Evolutionary conservation across 1,140 invertebrate species (phyloP).

Genomic region (Manduca sexta): DNA sequence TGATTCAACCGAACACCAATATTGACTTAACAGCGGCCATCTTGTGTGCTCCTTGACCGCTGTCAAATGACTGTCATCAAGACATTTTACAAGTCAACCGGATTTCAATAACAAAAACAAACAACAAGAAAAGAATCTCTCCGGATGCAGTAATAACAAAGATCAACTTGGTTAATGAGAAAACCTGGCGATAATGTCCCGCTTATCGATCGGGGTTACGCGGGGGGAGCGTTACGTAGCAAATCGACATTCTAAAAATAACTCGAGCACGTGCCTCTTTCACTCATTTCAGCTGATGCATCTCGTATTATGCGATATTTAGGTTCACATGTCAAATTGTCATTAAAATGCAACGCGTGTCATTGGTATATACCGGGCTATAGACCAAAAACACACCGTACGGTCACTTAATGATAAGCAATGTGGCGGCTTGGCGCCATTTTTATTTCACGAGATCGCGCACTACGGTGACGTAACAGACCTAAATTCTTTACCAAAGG

Average conservation of each 20-base stretch:
- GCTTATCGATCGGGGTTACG: slow-evolving; percentile 28
- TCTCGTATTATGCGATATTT: slow-evolving; percentile 7
- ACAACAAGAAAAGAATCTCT: slow-evolving; percentile 21
- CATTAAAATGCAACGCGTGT: neutral
- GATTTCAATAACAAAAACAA: slow-evolving; percentile 60
- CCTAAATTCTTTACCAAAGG: slow-evolving; percentile 36
- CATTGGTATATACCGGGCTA: neutral
- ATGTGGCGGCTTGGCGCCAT: slow-evolving; percentile 70
- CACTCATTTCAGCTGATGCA: slow-evolving; percentile 3
- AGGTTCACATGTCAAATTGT: neutral
- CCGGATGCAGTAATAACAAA: neutral
- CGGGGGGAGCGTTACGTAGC: slow-evolving; percentile 19
- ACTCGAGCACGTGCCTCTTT: slow-evolving; percentile 50
- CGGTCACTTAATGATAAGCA: slow-evolving; percentile 20
- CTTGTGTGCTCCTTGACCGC: slow-evolving; percentile 49
- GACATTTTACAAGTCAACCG: slow-evolving; percentile 57
- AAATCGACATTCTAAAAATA: slow-evolving; percentile 54
- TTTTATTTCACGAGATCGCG: slow-evolving; percentile 60
- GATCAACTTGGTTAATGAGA: neutral
- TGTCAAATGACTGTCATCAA: slow-evolving; percentile 64
- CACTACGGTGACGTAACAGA: slow-evolving; percentile 61
- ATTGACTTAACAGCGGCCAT: slow-evolving; percentile 39
- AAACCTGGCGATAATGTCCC: neutral
- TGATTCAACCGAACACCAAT: slow-evolving; percentile 30
- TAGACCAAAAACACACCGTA: neutral